These are phyloP conservation scores for Galagoides demidoff DNA, from an alignment of 2,797 vertebrate species.

Conservation along the genomic window DNA sequence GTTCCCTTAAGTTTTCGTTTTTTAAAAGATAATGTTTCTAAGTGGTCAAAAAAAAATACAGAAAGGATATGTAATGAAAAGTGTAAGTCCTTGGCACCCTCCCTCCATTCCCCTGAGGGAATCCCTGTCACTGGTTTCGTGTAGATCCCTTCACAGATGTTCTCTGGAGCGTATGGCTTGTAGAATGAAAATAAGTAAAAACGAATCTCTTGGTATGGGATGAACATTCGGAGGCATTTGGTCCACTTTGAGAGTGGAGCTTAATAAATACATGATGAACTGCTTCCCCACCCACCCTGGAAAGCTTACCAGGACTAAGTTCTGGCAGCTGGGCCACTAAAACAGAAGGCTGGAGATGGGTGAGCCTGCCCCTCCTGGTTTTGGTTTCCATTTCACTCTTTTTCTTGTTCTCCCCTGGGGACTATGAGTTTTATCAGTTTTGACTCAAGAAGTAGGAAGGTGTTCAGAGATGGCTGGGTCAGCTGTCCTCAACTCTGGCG, in stretches of 20 bases:
- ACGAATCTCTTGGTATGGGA: background rate
- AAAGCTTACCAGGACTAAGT: background rate
- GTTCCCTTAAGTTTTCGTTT: conserved; percentile 14
- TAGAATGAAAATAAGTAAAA: background rate
- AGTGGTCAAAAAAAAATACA: conserved; percentile 13
- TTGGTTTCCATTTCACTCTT: conserved; percentile 65
- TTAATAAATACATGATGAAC: background rate
- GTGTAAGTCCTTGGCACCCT: background rate
- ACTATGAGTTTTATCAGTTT: conserved; percentile 33
- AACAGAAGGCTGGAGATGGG: background rate
- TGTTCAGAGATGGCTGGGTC: background rate
- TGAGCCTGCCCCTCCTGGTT: background rate
- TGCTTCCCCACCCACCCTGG: background rate
- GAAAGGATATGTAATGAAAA: background rate
- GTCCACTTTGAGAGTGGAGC: background rate
- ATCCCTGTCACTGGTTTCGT: background rate
- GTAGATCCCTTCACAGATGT: background rate
- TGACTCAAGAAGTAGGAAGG: conserved; percentile 49
- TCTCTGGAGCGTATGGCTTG: background rate
- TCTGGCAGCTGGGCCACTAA: background rate
- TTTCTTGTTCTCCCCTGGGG: conserved; percentile 39
- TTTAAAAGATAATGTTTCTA: conserved; percentile 30
- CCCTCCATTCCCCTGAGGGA: background rate
- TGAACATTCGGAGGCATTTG: background rate
- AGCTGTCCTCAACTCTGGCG: background rate